Base-by-base conservation (phyloP, 2,113 vertebrate species). In the Eurypyga helias region DNA sequence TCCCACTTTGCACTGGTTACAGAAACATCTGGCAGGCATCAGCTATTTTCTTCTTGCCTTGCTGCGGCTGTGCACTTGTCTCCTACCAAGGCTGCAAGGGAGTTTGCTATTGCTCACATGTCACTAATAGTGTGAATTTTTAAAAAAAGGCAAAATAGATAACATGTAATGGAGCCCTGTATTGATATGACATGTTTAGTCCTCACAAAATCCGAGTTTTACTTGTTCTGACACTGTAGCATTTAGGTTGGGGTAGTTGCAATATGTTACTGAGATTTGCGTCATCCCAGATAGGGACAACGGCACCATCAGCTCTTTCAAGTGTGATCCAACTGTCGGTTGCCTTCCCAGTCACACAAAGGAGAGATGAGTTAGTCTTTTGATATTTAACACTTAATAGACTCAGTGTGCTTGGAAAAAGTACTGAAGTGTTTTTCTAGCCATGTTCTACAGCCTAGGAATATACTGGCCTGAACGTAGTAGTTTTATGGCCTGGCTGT, bases 321-420 rank as follows among this genome's bases (percentile, higher is more conserved):
- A 57, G 34, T n/a, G 41, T 6, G 3, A 43, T 29, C 76, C 41
- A 58, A 6, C 29, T 65, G 55, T 58, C 43, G 0, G 16, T 41
- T 89, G 60, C 38, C 23, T 64, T 84, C 41, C 71, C n/a, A 29
- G 26, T 54, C 78, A 62, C 36, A 36, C 46, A 38, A 91, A 87
- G 58, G 57, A 79, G 10, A 85, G 13, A 25, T 80, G 71, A 58
- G 73, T 23, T 58, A 67, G 31, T 38, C 62, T 83, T 95, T 70
- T 77, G 79, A 54, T 93, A 87, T 93, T 94, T 94, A 93, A 58
- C 38, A 55, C 45, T 93, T 90, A 55, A 89, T 64, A 93, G 66
- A 65, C n/a, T 57, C 1, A 0, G 33, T 72, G n/a, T 6, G 12
- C 49, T 94, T 76, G n/a, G 84, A 14, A 46, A 75, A 86, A 34